Percentiles rank a stretch among this genome's conserved stretches.
Evolutionary conservation across 2,888 invertebrate species (phyloP).

Genomic region (Notocelia uddmanniana): DNA sequence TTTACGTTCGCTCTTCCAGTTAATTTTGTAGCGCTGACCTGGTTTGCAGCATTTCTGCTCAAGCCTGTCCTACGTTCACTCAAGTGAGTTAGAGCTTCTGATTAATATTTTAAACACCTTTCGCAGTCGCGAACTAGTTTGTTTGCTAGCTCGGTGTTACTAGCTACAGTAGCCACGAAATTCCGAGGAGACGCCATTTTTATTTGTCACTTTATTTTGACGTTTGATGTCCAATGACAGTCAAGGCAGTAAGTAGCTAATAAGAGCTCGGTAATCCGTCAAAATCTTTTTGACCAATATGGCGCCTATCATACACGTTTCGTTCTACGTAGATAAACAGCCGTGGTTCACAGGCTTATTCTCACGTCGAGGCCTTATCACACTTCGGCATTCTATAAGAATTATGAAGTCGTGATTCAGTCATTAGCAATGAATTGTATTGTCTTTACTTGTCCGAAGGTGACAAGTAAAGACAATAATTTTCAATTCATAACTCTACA

Average conservation of each 20-base stretch:
- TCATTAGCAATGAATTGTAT: conserved; percentile 41
- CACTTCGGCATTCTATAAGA: conserved; percentile 32
- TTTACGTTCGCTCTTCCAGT: conserved; percentile 7
- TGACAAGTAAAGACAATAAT: too few species aligned
- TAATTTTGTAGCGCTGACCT: conserved; percentile 23
- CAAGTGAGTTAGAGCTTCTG: background rate
- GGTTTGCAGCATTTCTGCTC: conserved; percentile 6
- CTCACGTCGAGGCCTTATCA: conserved; percentile 31
- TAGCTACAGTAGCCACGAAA: too few species aligned
- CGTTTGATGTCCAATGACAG: too few species aligned
- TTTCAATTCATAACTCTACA: too few species aligned
- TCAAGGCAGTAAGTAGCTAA: too few species aligned
- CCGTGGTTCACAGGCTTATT: conserved; percentile 10
- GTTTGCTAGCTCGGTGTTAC: background rate
- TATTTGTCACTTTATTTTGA: too few species aligned
- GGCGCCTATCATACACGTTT: too few species aligned
- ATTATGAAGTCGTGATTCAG: conserved; percentile 36
- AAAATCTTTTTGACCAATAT: too few species aligned
- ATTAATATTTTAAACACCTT: background rate
- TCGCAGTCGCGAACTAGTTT: too few species aligned
- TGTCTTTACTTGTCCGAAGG: conserved; percentile 25
- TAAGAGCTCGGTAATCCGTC: too few species aligned
- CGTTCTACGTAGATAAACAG: too few species aligned
- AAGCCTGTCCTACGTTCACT: background rate
- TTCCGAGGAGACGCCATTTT: too few species aligned